Base-by-base conservation (phyloP, 1,140 invertebrate genomes). In the Wiebesia pumilae region DNA sequence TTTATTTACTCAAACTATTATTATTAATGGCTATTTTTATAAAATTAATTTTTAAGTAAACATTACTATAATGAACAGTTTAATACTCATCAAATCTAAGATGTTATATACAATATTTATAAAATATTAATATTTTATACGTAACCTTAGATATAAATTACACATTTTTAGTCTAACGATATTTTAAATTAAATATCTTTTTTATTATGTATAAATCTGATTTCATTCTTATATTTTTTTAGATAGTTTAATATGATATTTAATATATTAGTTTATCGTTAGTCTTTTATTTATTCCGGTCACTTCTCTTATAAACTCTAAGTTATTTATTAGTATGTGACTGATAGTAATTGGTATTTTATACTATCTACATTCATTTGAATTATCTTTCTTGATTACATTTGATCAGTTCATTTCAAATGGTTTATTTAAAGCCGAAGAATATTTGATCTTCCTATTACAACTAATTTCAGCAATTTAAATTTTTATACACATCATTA, bases 301-400 rank as follows among this genome's bases (percentile, higher is more conserved):
- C 62, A 7, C 24, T 67, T 67, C 62, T 30, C 14, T 30, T 30
- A 3, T 30, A 67, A n/a, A 67, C n/a, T 67, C 27, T 67, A 67
- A 27, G n/a, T 14, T 30, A 14, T n/a, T 14, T 67, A 10, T 10
- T 30, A 67, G 3, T n/a, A 30, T 30, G 7, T 67, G 62, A 67
- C n/a, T 30, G 62, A 67, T 67, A 67, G 62, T 67, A 67, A 30
- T 67, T 67, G 54, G 54, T 58, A 58, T 58, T 58, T 58, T 58
- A 3, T 67, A 30, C 14, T 14, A 14, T 67, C 27, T 67, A 30
- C n/a, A 67, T 30, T 67, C n/a, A 67, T 67, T 67, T 30, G 27
- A n/a, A 67, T 67, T 67, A 30, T 67, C 27, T 67, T 67, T 67
- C 62, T 67, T 67, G 62, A 67, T 67, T 67, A 14, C 27, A 14